A percentile compares a stretch with the other conserved stretches of the same genome.
Conservation (phyloP, 1,140 invertebrate genomes). For the Bombus pyrosoma region DNA sequence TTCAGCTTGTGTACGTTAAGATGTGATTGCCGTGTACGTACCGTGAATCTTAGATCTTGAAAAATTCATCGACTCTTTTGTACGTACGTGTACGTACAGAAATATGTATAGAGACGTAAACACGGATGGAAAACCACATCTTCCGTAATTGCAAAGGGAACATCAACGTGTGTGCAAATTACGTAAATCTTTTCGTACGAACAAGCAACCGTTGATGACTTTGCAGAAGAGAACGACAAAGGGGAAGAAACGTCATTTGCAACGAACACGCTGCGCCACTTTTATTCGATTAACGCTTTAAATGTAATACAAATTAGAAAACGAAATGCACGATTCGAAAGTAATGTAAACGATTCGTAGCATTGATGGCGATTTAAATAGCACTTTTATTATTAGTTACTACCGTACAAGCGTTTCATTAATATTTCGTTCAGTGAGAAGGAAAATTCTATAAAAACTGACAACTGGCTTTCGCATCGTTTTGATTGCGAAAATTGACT, state of each 20-base stretch:
- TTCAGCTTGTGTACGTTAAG: neutral
- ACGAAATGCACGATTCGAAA: neutral
- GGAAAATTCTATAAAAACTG: no score
- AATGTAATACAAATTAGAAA: slow-evolving; percentile 17
- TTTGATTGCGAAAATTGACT: no score
- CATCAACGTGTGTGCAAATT: neutral
- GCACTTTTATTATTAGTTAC: neutral
- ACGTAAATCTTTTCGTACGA: neutral
- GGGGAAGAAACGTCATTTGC: neutral
- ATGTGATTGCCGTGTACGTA: neutral
- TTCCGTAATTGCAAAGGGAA: neutral
- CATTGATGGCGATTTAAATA: neutral
- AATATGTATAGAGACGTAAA: neutral
- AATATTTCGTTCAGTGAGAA: no score
- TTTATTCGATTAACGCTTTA: slow-evolving; percentile 15
- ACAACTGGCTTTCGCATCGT: no score
- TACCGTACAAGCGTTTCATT: neutral
- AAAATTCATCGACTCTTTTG: neutral
- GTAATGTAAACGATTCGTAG: neutral
- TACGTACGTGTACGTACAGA: neutral
- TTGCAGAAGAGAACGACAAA: neutral
- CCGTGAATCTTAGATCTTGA: no score
- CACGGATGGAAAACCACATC: neutral
- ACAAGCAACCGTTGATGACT: slow-evolving; percentile 13
- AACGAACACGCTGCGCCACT: neutral